Evolutionary conservation across 2,888 invertebrate species (phyloP), one percentile per base, ranked within the genome.

Genomic region (Andricus curvator): DNA sequence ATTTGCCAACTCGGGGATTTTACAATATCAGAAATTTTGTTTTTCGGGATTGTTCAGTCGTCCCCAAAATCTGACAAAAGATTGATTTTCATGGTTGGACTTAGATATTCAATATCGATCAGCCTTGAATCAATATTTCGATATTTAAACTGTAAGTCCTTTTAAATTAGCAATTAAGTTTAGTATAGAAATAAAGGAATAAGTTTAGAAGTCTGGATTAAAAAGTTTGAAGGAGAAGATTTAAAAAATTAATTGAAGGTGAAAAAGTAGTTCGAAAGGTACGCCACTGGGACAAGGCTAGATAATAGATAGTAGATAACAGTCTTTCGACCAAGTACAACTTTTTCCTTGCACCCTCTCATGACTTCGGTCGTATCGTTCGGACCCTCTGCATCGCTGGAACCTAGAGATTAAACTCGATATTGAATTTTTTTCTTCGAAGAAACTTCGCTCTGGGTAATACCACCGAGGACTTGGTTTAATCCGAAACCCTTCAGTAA

Each of bases 391-490:
- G 79, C 84, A 83, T 82, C 84, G 82, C 84, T 82, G 84, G 82
- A 85, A 84, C 84, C 86, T 84, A 81, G 84, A 86, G 88, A 88
- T 88, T 86, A 85, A 87, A 86, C 84, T 85, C 84, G 87, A 87
- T 88, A 88, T 88, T 87, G 87, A 87, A 86, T 86, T 87, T 88
- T 80, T 83, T 84, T 81, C 81, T 81, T 82, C 68, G 78, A 64
- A 68, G 74, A 82, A 84, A 83, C 85, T 82, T 85, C 78, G 78
- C 78, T 70, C 80, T 78, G 80, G 80, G 83, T 82, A 79, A 83
- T 82, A 84, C 81, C 81, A 81, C 83, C 79, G 80, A 80, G 81
- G 80, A 79, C 80, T 82, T 84, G 84, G 79, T 84, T 82, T 83
- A 83, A 81, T 83, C 82, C 82, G 81, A 79, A 60, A 79, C 79